Evolutionary conservation across 2,888 invertebrate genomes (phyloP), one percentile per base, ranked within the genome.

Genomic region (Norana najaformis): DNA sequence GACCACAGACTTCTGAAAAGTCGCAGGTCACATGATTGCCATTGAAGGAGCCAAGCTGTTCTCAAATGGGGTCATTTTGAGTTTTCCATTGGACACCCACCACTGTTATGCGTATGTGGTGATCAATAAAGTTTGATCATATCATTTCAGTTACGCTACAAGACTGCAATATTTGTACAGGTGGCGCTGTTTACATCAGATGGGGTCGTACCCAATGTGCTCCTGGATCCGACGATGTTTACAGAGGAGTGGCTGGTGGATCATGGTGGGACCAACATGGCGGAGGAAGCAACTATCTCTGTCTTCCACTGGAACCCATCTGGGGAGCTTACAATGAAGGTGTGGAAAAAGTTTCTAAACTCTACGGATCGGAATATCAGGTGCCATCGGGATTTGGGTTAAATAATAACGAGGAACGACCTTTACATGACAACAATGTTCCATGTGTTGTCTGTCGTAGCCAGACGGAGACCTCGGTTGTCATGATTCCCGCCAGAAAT

Each of bases 371-470:
- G 6, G 92, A 92, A 88, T 92, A 92, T 34, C 14, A 89, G 36
- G 35, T 0, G 37, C 82, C 85, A 30, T 23, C 88, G 0, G 23
- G n/a, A 4, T 38, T 88, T 36, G 34, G 18, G 1, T 69, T 89
- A 14, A 47, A 39, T 5, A 90, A 38, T 14, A 88, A 88, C 37
- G 85, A 88, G 14, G 89, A n/a, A 14, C 38, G 89, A 4, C 34
- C 41, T 23, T 34, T 90, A 34, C 20, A 13, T 6, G 82, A 91
- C 88, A 85, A 92, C 83, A 91, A 92, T 53, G 89, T 91, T 11
- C 92, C 92, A 20, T 92, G 92, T 82, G 91, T 92, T 18, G 92
- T 92, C 35, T 91, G 92, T 39, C 88, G 35, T 8, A 83, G 83
- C 20, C 83, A 14, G 83, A 83, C 83, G 16, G n/a, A 36, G 83